Evolutionary conservation across 2,888 invertebrate genomes (phyloP).

Genomic region (Drosophila nr. medialis): DNA sequence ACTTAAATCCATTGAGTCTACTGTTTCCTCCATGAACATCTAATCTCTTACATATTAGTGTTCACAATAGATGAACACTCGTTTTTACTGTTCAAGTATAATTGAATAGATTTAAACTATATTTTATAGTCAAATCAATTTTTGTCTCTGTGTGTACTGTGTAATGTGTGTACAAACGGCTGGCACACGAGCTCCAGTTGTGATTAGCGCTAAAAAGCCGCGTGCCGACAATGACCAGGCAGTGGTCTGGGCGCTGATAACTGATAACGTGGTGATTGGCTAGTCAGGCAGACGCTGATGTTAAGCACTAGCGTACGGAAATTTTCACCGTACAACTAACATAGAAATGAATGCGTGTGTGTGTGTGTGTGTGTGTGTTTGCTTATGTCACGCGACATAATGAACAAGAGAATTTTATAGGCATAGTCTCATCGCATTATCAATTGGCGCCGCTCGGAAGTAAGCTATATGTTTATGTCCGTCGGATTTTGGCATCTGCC

Average conservation of each 20-base stretch:
- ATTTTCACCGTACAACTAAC: slow-evolving; percentile 44
- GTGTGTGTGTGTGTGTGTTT: not conserved
- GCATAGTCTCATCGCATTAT: slow-evolving; percentile 10
- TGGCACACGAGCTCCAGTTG: slow-evolving; percentile 53
- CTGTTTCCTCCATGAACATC: not conserved
- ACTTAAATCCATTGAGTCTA: not conserved
- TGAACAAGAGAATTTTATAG: slow-evolving; percentile 9
- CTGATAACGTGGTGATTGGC: slow-evolving; percentile 50
- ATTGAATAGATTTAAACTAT: not conserved
- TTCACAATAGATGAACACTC: not conserved
- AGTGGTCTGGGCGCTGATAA: slow-evolving; percentile 53
- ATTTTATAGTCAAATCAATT: not conserved
- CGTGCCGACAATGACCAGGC: slow-evolving; percentile 46
- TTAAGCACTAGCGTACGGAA: slow-evolving; percentile 53
- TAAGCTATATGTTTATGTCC: not conserved
- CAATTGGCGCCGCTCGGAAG: slow-evolving; percentile 15
- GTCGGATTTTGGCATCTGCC: not conserved
- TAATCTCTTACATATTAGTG: not conserved
- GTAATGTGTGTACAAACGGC: slow-evolving; percentile 27
- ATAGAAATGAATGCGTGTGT: not conserved
- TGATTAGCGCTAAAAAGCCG: slow-evolving; percentile 61
- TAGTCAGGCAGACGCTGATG: slow-evolving; percentile 60
- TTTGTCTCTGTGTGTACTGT: not conserved
- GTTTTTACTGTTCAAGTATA: not conserved
- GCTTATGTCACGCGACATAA: slow-evolving; percentile 39